Evolutionary conservation across 2,113 vertebrate genomes (phyloP).

Genomic region (Campylomormyrus tamandua): DNA sequence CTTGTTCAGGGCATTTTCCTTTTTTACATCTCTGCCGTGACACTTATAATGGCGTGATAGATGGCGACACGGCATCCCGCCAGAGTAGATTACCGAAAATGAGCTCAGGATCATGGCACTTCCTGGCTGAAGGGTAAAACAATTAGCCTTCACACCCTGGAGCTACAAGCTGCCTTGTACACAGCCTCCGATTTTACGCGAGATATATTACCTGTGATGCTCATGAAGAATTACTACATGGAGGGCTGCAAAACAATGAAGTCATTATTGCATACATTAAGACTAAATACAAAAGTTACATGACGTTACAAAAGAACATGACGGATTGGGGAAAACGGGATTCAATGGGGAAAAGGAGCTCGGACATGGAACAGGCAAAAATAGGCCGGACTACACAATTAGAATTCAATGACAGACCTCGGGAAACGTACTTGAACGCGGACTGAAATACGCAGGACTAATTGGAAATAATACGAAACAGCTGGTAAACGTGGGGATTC

Average conservation of each 20-base stretch:
- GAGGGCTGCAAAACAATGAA: neutral
- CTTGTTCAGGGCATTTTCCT: neutral
- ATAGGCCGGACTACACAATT: no score
- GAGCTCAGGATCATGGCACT: neutral
- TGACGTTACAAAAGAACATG: no score
- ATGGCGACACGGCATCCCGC: neutral
- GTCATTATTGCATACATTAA: neutral
- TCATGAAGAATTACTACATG: neutral
- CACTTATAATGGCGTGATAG: constrained; percentile 5
- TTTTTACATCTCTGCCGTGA: neutral
- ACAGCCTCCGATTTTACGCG: neutral
- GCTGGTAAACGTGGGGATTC: no score
- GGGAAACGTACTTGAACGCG: no score
- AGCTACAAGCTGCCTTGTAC: neutral
- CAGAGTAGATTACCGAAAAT: neutral
- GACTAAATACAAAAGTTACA: neutral
- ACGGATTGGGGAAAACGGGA: no score
- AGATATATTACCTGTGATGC: neutral
- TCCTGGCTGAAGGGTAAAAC: constrained; percentile 2
- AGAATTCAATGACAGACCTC: no score
- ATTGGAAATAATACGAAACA: no score
- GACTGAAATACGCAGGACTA: neutral
- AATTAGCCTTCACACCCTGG: neutral
- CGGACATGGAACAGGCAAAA: no score
- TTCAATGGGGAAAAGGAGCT: no score